Conservation (phyloP, 2,797 vertebrate genomes). For the Philypnodon macrostomus region DNA sequence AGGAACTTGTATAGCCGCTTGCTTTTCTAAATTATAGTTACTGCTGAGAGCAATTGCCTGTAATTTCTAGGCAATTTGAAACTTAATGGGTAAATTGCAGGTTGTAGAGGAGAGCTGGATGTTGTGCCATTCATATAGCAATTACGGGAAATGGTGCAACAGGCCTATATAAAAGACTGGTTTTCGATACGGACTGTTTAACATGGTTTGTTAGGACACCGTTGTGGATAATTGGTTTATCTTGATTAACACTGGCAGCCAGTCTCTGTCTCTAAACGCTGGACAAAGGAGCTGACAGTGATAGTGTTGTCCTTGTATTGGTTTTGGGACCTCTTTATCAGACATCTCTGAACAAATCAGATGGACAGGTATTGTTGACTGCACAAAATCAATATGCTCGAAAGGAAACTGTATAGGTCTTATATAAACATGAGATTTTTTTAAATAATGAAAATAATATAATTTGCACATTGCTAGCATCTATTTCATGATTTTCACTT, state of each 20-base stretch:
- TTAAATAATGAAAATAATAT: too few species aligned
- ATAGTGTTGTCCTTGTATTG: constrained; percentile 31
- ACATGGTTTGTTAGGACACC: too few species aligned
- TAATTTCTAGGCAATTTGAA: constrained; percentile 58
- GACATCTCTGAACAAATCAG: constrained; percentile 66
- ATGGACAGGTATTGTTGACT: constrained; percentile 45
- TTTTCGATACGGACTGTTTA: constrained; percentile 24
- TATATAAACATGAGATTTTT: not conserved
- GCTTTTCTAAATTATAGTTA: constrained; percentile 16
- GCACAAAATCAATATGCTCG: constrained; percentile 54
- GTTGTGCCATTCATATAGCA: constrained; percentile 39
- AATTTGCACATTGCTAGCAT: too few species aligned
- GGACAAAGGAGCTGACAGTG: constrained; percentile 50
- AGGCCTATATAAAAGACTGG: constrained; percentile 25
- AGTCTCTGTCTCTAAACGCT: constrained; percentile 12
- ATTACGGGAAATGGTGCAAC: constrained; percentile 47
- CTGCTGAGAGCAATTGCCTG: constrained; percentile 38
- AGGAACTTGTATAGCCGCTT: constrained; percentile 8
- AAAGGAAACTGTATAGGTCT: not conserved
- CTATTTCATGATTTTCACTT: constrained; percentile 17
- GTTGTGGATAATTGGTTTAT: constrained; percentile 32
- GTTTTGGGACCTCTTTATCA: constrained; percentile 47
- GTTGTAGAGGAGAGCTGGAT: constrained; percentile 31
- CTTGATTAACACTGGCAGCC: constrained; percentile 4
- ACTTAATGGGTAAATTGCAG: constrained; percentile 66